phyloP scores from a whole-genome alignment of 2,888 invertebrate species.

The Phaedon cochleariae region DNA sequence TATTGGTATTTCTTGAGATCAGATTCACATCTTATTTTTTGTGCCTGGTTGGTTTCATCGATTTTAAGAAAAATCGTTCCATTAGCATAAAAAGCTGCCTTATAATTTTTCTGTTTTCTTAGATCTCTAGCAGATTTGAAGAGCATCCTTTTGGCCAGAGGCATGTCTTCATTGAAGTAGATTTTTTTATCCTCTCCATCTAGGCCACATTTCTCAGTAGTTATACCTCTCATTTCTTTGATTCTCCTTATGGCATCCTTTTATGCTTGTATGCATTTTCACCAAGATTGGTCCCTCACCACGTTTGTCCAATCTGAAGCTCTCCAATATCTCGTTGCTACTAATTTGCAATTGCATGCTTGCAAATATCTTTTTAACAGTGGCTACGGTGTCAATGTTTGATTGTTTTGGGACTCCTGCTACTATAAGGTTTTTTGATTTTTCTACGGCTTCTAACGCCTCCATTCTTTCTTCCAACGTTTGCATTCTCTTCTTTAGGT shows the following conservation, averaged over 20 bases:
- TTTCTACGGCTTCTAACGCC: not conserved
- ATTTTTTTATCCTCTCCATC: not conserved
- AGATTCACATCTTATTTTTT: no score
- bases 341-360: slow-evolving; percentile 11
- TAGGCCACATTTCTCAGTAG: no score
- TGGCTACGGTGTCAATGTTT: slow-evolving; percentile 3
- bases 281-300: slow-evolving; percentile 7
- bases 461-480: slow-evolving; percentile 13
- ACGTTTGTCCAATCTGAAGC: not conserved
- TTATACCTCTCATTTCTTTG: slow-evolving; percentile 12
- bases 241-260: slow-evolving; percentile 3
- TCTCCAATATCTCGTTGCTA: slow-evolving; percentile 10
- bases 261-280: slow-evolving; percentile 10
- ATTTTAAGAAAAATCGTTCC: no score
- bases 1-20: no score
- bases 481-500: slow-evolving; percentile 11
- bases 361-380: not conserved
- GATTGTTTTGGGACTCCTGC: slow-evolving; percentile 13
- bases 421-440: slow-evolving; percentile 10
- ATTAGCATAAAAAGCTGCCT: not conserved
- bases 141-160: slow-evolving; percentile 1
- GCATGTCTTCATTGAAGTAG: slow-evolving; percentile 7
- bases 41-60: no score
- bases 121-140: slow-evolving; percentile 2
- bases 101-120: slow-evolving; percentile 2